Base-by-base conservation (phyloP, 2,888 invertebrate species). In the Podabrus alpinus region DNA sequence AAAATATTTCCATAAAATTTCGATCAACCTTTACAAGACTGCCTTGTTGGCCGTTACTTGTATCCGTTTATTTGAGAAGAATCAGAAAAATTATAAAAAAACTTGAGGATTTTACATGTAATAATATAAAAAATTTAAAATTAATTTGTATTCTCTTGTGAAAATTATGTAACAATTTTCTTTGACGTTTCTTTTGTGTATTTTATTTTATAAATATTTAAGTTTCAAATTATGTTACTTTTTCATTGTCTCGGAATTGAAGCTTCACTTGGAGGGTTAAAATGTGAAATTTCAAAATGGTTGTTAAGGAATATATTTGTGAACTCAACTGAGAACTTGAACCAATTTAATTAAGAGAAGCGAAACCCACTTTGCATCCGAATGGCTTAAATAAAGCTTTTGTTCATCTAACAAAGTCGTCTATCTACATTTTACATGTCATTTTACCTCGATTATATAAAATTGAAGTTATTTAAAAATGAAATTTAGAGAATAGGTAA, bases 321-420 rank as follows among this genome's bases (percentile, higher is more conserved):
- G 74, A 64, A 77, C 71, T 77, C 71, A 66, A 71, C 74, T 72
- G 69, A 71, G 76, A 77, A 77, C 74, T 77, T 77, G 71, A 19
- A 77, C 80, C 80, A 80, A 80, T 83, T 83, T 83, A 83, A 83
- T 83, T 82, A 83, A 82, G 82, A 81, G 80, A 81, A 81, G 80
- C 79, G 80, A 80, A 45, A 80, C 80, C 81, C 80, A 80, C 81
- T 83, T 83, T 82, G 83, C 83, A 83, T 83, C 79, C 81, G 81
- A 83, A 82, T 82, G 78, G 78, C 79, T 72, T 68, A 66, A 75
- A 77, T 75, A 75, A 77, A 75, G 70, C 71, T 72, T 74, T 69
- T 66, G 71, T 67, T 73, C 71, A 68, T 73, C 73, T 77, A 73
- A 75, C 77, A 69, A 74, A 77, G 69, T 77, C 70, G 72, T 72